A percentile compares a stretch with the other conserved stretches of the same genome.
phyloP scores from a whole-genome alignment of 2,113 vertebrate species.

The Anhinga anhinga region DNA sequence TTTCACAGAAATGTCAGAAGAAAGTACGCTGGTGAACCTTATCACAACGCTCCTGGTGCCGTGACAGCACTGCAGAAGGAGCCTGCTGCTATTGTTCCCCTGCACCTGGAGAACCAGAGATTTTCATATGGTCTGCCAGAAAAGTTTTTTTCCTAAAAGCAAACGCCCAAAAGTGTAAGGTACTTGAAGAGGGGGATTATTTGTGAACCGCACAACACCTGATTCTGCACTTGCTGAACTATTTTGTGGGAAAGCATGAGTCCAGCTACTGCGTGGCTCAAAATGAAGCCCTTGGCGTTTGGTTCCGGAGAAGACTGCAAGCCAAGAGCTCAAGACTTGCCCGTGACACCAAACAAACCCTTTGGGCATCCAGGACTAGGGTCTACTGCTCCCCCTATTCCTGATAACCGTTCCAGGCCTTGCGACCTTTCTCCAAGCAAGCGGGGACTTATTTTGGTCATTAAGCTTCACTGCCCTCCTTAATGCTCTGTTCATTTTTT shows the following conservation, averaged over 20 bases:
- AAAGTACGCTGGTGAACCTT: neutral
- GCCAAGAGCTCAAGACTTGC: neutral
- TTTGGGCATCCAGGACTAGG: neutral
- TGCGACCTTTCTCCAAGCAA: neutral
- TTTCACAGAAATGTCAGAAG: neutral
- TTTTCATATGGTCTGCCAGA: neutral
- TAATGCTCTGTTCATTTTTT: neutral
- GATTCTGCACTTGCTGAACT: neutral
- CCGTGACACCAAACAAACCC: fast-evolving
- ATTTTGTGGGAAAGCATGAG: neutral
- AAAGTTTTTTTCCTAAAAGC: neutral
- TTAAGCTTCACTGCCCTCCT: neutral
- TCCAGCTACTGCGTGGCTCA: neutral
- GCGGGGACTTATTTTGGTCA: neutral
- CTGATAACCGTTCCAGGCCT: neutral
- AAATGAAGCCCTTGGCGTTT: neutral
- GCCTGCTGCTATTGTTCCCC: neutral
- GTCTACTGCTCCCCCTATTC: neutral
- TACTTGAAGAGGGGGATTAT: neutral
- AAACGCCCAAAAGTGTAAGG: neutral
- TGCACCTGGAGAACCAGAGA: fast-evolving
- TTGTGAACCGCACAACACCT: neutral
- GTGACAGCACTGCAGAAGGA: neutral
- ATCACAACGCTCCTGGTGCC: neutral
- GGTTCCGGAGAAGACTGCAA: neutral